These are phyloP conservation scores for Rhagium mordax DNA, from an alignment of 2,888 invertebrate genomes.

Conservation along the genomic window DNA sequence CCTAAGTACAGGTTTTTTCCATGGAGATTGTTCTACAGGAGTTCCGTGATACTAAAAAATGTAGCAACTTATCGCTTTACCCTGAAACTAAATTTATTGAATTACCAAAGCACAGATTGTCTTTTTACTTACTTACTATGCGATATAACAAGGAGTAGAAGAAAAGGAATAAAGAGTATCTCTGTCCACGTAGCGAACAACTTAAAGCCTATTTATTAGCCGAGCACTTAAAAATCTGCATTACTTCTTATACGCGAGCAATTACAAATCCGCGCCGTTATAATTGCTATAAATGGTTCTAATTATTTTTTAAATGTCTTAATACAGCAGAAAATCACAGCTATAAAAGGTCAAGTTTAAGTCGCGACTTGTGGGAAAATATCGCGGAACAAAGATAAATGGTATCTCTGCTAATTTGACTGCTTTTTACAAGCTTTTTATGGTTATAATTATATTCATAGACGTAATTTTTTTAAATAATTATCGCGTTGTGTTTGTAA, in stretches of 20 bases:
- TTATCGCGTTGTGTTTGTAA: not conserved
- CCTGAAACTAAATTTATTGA: no score
- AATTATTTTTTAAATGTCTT: slow-evolving; percentile 7
- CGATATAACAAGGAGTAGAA: no score
- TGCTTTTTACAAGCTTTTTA: not conserved
- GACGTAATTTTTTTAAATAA: not conserved
- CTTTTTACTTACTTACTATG: no score
- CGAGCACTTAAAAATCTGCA: not conserved
- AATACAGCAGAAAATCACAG: slow-evolving; percentile 5
- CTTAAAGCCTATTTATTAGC: not conserved
- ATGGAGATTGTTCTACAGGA: no score
- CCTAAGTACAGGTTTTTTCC: not conserved
- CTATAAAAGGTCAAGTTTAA: not conserved
- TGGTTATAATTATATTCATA: slow-evolving; percentile 4
- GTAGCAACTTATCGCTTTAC: no score
- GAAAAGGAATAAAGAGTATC: not conserved
- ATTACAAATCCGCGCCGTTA: not conserved
- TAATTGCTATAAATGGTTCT: slow-evolving; percentile 6
- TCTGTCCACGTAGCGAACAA: not conserved
- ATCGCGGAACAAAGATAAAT: not conserved
- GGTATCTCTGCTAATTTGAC: not conserved
- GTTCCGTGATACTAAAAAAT: no score
- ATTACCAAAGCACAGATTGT: no score
- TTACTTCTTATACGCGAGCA: not conserved
- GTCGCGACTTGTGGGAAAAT: not conserved